Conservation (phyloP, 2,888 invertebrate genomes). For the Poecilobothrus nobilitatus region DNA sequence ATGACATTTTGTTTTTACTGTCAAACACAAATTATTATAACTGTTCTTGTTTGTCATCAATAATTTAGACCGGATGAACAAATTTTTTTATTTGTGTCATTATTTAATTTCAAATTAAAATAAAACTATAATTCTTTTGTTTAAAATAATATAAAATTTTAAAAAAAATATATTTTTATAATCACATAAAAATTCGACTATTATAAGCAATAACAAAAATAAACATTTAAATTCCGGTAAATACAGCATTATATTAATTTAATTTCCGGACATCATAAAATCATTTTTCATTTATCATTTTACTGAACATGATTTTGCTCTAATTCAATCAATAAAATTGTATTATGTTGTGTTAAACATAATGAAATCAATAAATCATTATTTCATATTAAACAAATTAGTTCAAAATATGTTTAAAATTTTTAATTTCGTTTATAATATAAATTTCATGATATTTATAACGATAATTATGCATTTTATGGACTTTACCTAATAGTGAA, state of each 20-base stretch:
- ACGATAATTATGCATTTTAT: too few relatives aligned
- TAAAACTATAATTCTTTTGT: neutral
- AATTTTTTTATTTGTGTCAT: neutral
- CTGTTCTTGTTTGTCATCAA: neutral
- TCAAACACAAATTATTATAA: neutral
- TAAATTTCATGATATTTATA: too few relatives aligned
- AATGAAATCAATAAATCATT: too few relatives aligned
- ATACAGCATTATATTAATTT: neutral
- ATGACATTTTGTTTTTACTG: slow-evolving; percentile 2
- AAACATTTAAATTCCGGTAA: neutral
- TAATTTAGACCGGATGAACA: neutral
- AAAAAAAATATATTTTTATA: neutral
- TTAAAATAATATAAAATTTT: neutral
- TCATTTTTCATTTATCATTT: too few relatives aligned
- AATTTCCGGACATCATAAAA: too few relatives aligned
- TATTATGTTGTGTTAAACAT: too few relatives aligned
- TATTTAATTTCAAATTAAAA: neutral
- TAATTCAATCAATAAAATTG: slow-evolving; percentile 3
- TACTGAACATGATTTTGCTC: neutral
- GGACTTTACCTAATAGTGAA: too few relatives aligned
- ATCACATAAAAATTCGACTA: neutral
- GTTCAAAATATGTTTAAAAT: too few relatives aligned
- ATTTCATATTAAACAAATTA: too few relatives aligned
- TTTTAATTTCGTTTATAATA: too few relatives aligned
- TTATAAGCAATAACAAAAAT: neutral